Evolutionary conservation across 2,113 vertebrate genomes (phyloP).

Genomic region (Phoenicopterus ruber): DNA sequence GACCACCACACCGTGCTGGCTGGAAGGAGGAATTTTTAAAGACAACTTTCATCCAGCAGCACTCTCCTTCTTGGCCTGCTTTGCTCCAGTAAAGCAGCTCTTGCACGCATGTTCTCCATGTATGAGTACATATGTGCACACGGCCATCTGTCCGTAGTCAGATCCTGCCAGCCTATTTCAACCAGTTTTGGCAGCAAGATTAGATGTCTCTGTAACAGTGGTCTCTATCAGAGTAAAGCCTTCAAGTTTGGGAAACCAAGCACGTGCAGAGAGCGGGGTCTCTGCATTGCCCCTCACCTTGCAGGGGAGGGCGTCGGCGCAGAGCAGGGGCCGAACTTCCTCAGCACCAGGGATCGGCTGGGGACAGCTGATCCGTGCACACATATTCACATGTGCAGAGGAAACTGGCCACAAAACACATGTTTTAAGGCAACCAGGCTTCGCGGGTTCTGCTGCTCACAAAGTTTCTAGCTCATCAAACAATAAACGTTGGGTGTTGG

Average conservation of each 20-base stretch:
- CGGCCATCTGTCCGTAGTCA: neutral
- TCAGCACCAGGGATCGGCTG: neutral
- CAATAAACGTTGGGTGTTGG: accelerated
- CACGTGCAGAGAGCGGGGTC: neutral
- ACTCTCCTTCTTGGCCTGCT: neutral
- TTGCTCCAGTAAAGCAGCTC: neutral
- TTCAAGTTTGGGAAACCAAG: neutral
- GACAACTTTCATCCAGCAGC: neutral
- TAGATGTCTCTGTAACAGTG: neutral
- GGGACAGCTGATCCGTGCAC: neutral
- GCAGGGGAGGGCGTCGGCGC: accelerated
- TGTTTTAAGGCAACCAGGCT: neutral
- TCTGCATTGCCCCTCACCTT: neutral
- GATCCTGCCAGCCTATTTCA: neutral
- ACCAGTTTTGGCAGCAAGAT: neutral
- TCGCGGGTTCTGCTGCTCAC: neutral
- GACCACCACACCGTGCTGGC: neutral
- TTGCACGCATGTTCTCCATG: neutral
- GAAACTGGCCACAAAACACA: neutral
- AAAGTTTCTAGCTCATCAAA: neutral
- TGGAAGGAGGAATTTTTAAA: neutral
- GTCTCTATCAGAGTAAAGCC: neutral
- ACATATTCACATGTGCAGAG: accelerated
- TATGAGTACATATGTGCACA: neutral
- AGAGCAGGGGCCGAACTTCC: neutral